Percentiles rank a stretch among this genome's conserved stretches.
phyloP scores from a whole-genome alignment of 2,113 vertebrate species.

The Seriola dumerili region DNA sequence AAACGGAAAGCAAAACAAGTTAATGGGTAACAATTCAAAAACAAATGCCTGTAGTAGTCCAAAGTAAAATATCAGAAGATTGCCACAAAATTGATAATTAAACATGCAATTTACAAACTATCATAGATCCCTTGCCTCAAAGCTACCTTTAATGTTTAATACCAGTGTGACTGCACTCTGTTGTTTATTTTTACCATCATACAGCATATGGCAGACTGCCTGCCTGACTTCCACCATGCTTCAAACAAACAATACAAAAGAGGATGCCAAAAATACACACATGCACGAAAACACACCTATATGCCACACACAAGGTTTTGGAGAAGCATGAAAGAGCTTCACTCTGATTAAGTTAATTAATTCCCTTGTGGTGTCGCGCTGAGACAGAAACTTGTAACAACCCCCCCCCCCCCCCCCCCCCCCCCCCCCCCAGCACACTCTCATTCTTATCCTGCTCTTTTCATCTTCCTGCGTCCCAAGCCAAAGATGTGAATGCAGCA shows the following conservation, averaged over 20 bases:
- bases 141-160: not conserved
- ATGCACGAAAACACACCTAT: not conserved
- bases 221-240: not conserved
- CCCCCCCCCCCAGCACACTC: not conserved
- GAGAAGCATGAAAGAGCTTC: constrained; percentile 43
- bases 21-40: too few relatives aligned
- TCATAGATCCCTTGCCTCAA: not conserved
- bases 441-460: not conserved
- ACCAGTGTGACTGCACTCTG: not conserved
- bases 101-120: not conserved
- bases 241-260: constrained; percentile 14
- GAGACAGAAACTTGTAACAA: constrained; percentile 19
- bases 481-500: not conserved
- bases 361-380: constrained; percentile 1
- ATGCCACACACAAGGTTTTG: constrained; percentile 25
- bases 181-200: not conserved
- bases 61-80: not conserved
- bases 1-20: too few relatives aligned
- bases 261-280: constrained; percentile 4
- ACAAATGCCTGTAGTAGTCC: too few relatives aligned
- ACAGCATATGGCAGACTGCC: not conserved
- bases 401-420: too few relatives aligned
- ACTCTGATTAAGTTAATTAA: constrained; percentile 55
- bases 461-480: not conserved
- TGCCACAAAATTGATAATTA: not conserved